Evolutionary conservation across 2,888 invertebrate genomes (phyloP), one percentile per base, ranked within the genome.

Genomic region (Epiblema foenella): DNA sequence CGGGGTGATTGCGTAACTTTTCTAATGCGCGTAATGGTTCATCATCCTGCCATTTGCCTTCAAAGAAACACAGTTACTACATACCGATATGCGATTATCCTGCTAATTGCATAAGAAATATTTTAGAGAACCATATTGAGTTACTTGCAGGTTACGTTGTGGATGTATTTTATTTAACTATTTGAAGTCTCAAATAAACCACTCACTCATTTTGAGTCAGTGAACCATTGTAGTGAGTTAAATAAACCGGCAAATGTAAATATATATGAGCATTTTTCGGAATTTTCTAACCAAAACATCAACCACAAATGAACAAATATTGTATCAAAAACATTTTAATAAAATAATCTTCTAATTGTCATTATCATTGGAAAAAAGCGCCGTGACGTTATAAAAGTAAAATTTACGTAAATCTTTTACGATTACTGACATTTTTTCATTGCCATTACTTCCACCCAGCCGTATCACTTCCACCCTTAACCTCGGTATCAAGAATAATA

Each of bases 401-500:
- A 39, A 39, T 39, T 39, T 39, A 39, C 1, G 39, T 0, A 39
- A 39, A 39, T 10, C 2, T 2, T 51, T 17, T 10, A 7, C 4
- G 17, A 18, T 52, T 17, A 29, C n/a, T n/a, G n/a, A n/a, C n/a
- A n/a, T n/a, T n/a, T n/a, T n/a, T 2, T 2, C 5, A 52, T 20
- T 52, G 20, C 3, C 52, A 20, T 20, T 24, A n/a, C n/a, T 52
- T 52, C 11, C 52, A 52, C 12, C 11, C 9, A 2, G 39, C 4
- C 42, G 46, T n/a, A 20, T 20, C 24, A 60, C 24, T 24, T 37
- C 17, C 52, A 54, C n/a, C 9, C 56, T 15, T 20, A 39, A 39
- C 52, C 33, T 9, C 15, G 2, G 37, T 42, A 52, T 52, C 63
- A 64, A 52, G 52, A 52, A 64, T 63, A 62, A 62, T 63, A 46